Conservation (phyloP, 2,888 invertebrate genomes). For the Hesperia comma region DNA sequence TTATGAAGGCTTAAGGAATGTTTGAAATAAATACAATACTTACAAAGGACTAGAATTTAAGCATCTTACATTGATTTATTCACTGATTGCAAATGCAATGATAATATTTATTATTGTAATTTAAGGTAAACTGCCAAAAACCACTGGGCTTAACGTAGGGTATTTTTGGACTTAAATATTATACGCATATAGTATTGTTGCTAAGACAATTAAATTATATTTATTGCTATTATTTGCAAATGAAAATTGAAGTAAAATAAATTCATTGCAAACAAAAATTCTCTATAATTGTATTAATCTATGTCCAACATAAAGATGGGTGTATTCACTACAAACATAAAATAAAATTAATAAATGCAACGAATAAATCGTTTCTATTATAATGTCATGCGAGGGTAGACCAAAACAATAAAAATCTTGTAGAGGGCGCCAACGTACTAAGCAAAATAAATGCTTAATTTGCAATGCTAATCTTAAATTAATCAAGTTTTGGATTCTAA, state of each 20-base stretch:
- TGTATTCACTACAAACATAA: not conserved
- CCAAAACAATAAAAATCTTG: not conserved
- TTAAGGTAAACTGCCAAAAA: not conserved
- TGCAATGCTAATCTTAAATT: too few relatives aligned
- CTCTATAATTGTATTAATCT: not conserved
- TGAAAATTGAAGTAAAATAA: too few relatives aligned
- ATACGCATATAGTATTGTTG: too few relatives aligned
- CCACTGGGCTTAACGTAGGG: too few relatives aligned
- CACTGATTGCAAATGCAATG: conserved; percentile 13
- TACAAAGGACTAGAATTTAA: conserved; percentile 13
- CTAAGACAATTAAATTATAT: too few relatives aligned
- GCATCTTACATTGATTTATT: not conserved
- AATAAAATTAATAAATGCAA: conserved; percentile 3
- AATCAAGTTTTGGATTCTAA: too few relatives aligned
- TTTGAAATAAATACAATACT: conserved; percentile 2
- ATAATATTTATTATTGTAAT: not conserved
- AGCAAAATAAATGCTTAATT: too few relatives aligned
- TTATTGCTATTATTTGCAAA: too few relatives aligned
- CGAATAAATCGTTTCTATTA: not conserved
- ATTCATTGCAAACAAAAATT: too few relatives aligned
- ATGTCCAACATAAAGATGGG: not conserved
- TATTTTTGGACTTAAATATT: too few relatives aligned
- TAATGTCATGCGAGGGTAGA: not conserved
- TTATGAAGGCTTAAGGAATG: conserved; percentile 17
- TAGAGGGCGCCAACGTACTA: not conserved